Conservation (phyloP, 2,888 invertebrate genomes). For the Lingula anatina region DNA sequence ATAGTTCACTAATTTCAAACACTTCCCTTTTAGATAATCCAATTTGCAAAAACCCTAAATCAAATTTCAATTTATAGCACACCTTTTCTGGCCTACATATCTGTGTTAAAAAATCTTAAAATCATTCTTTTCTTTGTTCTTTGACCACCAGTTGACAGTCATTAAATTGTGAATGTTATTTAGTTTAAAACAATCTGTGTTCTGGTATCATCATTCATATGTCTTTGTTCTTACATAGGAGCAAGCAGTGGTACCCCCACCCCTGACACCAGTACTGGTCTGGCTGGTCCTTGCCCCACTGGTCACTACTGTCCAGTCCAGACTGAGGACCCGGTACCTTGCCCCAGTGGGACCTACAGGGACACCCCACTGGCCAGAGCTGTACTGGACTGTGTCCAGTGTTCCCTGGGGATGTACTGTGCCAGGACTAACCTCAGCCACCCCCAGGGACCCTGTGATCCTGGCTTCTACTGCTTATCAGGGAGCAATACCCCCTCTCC, state of each 20-base stretch:
- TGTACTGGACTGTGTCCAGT: conserved; percentile 29
- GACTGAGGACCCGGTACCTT: conserved; percentile 40
- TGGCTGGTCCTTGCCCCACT: conserved; percentile 43
- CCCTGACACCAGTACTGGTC: conserved; percentile 29
- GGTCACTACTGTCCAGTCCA: conserved; percentile 41
- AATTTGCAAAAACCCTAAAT: no score
- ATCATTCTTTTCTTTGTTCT: no score
- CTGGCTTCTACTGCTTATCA: conserved; percentile 40
- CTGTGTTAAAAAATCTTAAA: no score
- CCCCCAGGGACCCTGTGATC: conserved; percentile 33
- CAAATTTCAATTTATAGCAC: no score
- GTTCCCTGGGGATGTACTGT: conserved; percentile 41
- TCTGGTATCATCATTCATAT: no score
- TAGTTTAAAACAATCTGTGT: no score
- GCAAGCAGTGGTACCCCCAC: conserved; percentile 38
- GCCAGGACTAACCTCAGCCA: conserved; percentile 29
- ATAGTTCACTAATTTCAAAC: no score
- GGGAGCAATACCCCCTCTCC: conserved; percentile 38
- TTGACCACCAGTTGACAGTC: no score
- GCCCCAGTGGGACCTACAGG: conserved; percentile 42
- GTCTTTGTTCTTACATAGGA: no score
- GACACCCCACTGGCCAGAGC: conserved; percentile 20
- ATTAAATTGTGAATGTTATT: no score
- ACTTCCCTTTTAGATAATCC: no score
- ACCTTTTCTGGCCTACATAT: no score